Conservation (phyloP, 1,140 invertebrate genomes). For the Rhynchophorus ferrugineus region DNA sequence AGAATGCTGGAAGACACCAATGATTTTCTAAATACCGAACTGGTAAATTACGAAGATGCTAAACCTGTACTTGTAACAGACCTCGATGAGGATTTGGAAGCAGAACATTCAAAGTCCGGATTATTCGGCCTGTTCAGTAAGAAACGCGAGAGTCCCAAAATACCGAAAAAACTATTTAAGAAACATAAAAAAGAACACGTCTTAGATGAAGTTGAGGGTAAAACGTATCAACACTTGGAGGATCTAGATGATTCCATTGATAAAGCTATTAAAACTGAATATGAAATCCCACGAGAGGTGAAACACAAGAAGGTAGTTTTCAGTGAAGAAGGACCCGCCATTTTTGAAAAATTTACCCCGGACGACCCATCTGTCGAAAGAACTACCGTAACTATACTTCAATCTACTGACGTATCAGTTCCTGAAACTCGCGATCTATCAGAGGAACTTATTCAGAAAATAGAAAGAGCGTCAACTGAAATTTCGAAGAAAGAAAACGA, state of each 20-base stretch:
- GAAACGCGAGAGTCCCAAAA: slow-evolving; percentile 24
- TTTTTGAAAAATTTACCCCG: neutral
- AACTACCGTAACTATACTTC: neutral
- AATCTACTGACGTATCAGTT: neutral
- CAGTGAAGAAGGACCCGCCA: slow-evolving; percentile 12
- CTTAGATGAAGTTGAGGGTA: slow-evolving; percentile 8
- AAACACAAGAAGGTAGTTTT: slow-evolving; percentile 14
- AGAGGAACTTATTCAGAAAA: too few relatives aligned
- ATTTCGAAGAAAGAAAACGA: too few relatives aligned
- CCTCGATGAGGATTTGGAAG: slow-evolving; percentile 21
- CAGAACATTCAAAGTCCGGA: slow-evolving; percentile 21
- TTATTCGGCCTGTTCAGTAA: slow-evolving; percentile 29
- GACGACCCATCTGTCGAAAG: neutral
- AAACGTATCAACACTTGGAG: slow-evolving; percentile 17
- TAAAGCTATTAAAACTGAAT: slow-evolving; percentile 1
- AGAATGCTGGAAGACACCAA: slow-evolving; percentile 27
- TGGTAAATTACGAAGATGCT: slow-evolving; percentile 28
- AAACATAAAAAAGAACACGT: slow-evolving; percentile 27
- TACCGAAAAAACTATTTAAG: slow-evolving; percentile 24
- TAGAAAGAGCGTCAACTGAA: too few relatives aligned
- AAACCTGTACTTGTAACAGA: slow-evolving; percentile 23
- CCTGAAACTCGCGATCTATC: too few relatives aligned
- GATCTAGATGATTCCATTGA: slow-evolving; percentile 19
- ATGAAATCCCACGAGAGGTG: neutral
- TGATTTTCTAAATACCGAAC: slow-evolving; percentile 28